Evolutionary conservation across 2,797 vertebrate genomes (phyloP), one percentile per base, ranked within the genome.

Genomic region (Typhlichthys subterraneus): DNA sequence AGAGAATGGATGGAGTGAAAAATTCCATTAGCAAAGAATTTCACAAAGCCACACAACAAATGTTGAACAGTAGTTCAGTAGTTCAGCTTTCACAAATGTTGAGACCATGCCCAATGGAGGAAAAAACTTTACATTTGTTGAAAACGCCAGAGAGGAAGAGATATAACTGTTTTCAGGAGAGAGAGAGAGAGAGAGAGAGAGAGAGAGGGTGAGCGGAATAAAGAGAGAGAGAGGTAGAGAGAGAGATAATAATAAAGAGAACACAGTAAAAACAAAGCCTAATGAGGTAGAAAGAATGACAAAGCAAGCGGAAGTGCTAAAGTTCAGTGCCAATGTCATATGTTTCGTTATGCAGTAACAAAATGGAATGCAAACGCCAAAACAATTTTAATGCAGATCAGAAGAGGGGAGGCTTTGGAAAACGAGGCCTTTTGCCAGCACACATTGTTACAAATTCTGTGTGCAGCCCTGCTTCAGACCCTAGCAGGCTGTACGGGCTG

Each of bases 331-430:
- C 54, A 84, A 83, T 82, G 80, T 83, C 76, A 15, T 59, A 60
- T 64, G 54, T 63, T 64, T 73, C 69, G 59, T 57, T 53, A 31
- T 2, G 57, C 65, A 53, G 14, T 57, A 58, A 54, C 75, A 76
- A 69, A 84, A 80, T 55, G 61, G 59, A 59, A 83, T 68, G 63
- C 75, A 74, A 85, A 86, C 53, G 57, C 59, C 66, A 49, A 73
- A 61, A 78, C 69, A 68, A 80, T 86, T 82, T 69, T 78, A 70
- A 88, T 85, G 76, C 78, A 76, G 80, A 81, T 83, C 84, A 79
- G 77, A 80, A 72, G 56, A 58, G 38, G n/a, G 31, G 60, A 65
- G 66, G 75, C 68, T 84, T 79, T 76, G 69, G 75, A 67, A 85
- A 83, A 85, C 75, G 63, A 79, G 76, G 73, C 61, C 7, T 73